Evolutionary conservation across 2,113 vertebrate species (phyloP).

Genomic region (Ailurus styani): DNA sequence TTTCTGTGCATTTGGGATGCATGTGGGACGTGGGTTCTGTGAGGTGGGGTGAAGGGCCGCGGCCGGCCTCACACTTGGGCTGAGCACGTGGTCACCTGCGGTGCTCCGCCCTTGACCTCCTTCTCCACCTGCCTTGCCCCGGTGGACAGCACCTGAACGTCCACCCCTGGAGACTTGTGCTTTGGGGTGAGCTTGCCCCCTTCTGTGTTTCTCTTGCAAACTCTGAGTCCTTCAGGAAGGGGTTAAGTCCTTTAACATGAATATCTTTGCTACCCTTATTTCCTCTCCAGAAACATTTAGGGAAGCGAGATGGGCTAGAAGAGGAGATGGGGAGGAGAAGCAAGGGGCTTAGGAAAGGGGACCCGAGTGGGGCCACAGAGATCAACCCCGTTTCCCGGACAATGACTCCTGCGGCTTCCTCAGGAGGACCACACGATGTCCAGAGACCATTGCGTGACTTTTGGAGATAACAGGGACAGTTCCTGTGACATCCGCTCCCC

Average conservation of each 20-base stretch:
- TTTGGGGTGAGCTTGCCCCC: too few relatives aligned
- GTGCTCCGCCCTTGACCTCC: not conserved
- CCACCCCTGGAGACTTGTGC: not conserved
- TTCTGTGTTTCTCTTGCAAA: not conserved
- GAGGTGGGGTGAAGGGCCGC: too few relatives aligned
- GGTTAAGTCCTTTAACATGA: not conserved
- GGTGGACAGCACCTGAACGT: not conserved
- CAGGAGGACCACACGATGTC: not conserved
- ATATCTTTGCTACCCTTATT: conserved; percentile 48
- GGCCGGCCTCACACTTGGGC: not conserved
- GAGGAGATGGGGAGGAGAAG: not conserved
- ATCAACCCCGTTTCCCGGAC: not conserved
- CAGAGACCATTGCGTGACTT: not conserved
- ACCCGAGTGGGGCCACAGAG: not conserved
- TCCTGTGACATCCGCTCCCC: not conserved
- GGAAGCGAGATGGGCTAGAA: not conserved
- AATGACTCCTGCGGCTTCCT: conserved; percentile 50
- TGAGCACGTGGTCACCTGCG: not conserved
- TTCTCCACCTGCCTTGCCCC: rapidly evolving
- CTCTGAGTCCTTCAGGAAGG: not conserved
- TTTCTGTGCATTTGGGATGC: not conserved
- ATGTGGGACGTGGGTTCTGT: not conserved
- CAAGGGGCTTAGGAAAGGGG: not conserved
- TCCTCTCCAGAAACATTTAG: conserved; percentile 48
- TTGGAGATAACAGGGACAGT: not conserved